Evolutionary conservation across 2,797 vertebrate genomes (phyloP).

Genomic region (Peromyscus eremicus): DNA sequence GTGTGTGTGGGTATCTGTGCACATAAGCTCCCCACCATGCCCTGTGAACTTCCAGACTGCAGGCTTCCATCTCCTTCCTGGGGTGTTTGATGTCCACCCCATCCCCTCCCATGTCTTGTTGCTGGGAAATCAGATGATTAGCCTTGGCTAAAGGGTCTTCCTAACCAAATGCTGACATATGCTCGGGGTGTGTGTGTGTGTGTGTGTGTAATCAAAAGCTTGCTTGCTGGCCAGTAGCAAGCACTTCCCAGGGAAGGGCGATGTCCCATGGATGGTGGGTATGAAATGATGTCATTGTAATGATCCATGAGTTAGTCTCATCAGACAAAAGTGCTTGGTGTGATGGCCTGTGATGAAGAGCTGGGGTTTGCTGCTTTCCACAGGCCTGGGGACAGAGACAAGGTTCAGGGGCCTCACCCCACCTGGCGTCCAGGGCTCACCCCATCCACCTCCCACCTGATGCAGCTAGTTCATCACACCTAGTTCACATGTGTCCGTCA

Average conservation of each 20-base stretch:
- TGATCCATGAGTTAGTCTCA: neutral
- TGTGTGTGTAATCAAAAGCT: slow-evolving; percentile 27
- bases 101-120: neutral
- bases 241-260: neutral
- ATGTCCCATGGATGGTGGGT: neutral
- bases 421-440: neutral
- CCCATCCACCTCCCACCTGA: neutral
- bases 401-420: neutral
- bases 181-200: too few species aligned
- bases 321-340: neutral
- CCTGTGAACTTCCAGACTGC: neutral
- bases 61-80: neutral
- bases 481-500: neutral
- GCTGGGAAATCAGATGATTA: slow-evolving; percentile 65
- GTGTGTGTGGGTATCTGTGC: too few species aligned
- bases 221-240: neutral
- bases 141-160: slow-evolving; percentile 37
- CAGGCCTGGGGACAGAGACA: neutral
- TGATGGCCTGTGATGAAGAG: neutral
- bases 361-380: neutral
- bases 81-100: neutral
- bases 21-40: neutral
- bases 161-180: slow-evolving; percentile 61
- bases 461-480: neutral
- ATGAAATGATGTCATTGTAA: slow-evolving; percentile 34